These are phyloP conservation scores for Agonopterix alstromeriana DNA, from an alignment of 2,888 invertebrate genomes.

Conservation along the genomic window DNA sequence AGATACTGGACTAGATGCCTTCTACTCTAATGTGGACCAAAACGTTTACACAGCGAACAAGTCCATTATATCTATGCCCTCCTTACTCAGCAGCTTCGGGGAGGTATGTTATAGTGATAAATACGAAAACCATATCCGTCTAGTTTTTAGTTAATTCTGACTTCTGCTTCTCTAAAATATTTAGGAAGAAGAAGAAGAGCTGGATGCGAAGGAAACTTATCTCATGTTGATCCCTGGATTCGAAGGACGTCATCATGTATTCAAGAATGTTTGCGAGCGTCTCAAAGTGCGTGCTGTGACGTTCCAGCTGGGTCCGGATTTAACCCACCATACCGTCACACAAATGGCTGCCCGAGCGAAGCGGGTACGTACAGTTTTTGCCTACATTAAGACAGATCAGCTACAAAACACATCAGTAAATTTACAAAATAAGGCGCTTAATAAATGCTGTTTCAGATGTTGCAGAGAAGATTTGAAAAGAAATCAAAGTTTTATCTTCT, in stretches of 20 bases:
- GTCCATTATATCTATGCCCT: conserved; percentile 27
- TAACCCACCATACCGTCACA: conserved; percentile 26
- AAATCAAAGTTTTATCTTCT: conserved; percentile 19
- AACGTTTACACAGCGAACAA: conserved; percentile 31
- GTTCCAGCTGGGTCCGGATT: conserved; percentile 30
- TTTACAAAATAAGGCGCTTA: neutral
- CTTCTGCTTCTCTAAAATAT: conserved; percentile 16
- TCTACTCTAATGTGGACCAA: conserved; percentile 27
- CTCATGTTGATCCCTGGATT: conserved; percentile 43
- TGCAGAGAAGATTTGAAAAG: conserved; percentile 13
- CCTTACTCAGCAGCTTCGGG: conserved; percentile 20
- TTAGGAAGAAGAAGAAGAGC: conserved; percentile 25
- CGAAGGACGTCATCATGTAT: conserved; percentile 35
- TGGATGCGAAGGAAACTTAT: conserved; percentile 24
- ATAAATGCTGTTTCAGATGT: conserved; percentile 13
- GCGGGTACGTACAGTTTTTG: too few relatives aligned
- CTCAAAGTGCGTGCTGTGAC: conserved; percentile 33
- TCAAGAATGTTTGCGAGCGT: conserved; percentile 25
- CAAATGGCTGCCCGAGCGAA: conserved; percentile 22
- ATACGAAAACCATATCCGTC: too few relatives aligned
- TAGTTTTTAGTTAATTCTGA: too few relatives aligned
- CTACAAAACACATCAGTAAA: neutral
- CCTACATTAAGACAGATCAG: neutral
- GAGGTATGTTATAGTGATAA: conserved; percentile 5
- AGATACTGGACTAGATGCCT: conserved; percentile 22